Evolutionary conservation across 2,797 vertebrate species (phyloP).

Genomic region (Buphagus erythrorhynchus): DNA sequence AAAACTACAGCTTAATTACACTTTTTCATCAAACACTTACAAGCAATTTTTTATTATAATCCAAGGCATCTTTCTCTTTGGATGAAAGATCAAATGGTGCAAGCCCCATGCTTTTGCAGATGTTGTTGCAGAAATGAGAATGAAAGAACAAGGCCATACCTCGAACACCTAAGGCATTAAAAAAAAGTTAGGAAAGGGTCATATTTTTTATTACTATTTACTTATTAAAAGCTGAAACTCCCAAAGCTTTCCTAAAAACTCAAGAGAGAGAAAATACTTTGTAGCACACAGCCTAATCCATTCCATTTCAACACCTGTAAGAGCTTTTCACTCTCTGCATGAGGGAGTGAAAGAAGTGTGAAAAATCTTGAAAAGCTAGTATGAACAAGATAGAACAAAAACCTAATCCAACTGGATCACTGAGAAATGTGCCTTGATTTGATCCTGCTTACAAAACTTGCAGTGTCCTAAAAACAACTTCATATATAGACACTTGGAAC

Average conservation of each 20-base stretch:
- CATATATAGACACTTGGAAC: neutral
- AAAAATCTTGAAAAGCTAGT: neutral
- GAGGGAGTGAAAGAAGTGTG: neutral
- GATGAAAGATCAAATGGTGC: slow-evolving; percentile 90
- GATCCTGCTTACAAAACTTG: neutral
- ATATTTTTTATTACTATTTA: neutral
- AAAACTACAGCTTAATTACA: neutral
- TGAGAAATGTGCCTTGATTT: neutral
- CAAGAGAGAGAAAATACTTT: neutral
- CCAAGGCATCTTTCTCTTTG: slow-evolving; percentile 84
- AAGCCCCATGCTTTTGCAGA: slow-evolving; percentile 94
- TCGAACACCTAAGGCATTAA: slow-evolving; percentile 84
- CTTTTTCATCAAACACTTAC: slow-evolving; percentile 75
- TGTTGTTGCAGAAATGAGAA: slow-evolving; percentile 95
- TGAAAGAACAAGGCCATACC: slow-evolving; percentile 98
- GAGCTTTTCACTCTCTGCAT: neutral
- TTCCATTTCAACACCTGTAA: neutral
- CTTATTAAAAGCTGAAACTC: neutral
- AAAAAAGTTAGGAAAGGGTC: neutral
- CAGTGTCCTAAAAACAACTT: neutral
- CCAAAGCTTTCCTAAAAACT: neutral
- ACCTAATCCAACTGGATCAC: neutral
- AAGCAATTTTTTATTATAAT: slow-evolving; percentile 89
- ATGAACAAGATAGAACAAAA: neutral
- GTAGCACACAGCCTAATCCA: neutral